A percentile compares a stretch with the other conserved stretches of the same genome.
These are phyloP conservation scores for Mactromeris polynyma DNA, from an alignment of 2,888 invertebrate genomes.

Conservation along the genomic window DNA sequence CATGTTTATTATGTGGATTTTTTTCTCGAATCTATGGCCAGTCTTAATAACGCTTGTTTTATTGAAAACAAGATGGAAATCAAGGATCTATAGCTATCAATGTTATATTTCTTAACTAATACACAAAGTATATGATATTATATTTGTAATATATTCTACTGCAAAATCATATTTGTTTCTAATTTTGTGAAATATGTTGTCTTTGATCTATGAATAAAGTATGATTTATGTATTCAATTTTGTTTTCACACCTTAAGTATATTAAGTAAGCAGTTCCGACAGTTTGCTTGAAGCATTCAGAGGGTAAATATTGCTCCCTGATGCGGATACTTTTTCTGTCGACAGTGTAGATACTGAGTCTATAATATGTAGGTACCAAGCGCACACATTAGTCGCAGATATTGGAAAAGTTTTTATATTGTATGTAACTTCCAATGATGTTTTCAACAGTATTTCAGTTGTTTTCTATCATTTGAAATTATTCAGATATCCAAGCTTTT, in stretches of 20 bases:
- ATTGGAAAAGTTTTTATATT: too few species aligned
- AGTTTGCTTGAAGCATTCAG: too few species aligned
- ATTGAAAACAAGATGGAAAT: neutral
- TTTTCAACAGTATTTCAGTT: neutral
- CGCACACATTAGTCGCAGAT: too few species aligned
- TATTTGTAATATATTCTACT: conserved; percentile 1
- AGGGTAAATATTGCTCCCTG: too few species aligned
- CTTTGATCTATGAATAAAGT: neutral
- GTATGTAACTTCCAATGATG: too few species aligned
- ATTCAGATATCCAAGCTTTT: neutral
- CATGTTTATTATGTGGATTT: neutral
- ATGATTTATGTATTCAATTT: neutral
- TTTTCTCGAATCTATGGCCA: neutral
- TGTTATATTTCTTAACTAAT: neutral
- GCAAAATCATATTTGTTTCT: conserved; percentile 6
- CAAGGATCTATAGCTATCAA: neutral
- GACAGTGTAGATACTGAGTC: too few species aligned
- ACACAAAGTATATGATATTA: neutral
- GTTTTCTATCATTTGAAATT: neutral
- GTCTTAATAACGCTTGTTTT: neutral
- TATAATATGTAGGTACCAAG: too few species aligned
- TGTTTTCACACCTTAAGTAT: too few species aligned
- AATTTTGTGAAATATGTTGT: neutral
- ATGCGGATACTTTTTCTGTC: too few species aligned
- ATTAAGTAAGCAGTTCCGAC: too few species aligned